phyloP scores from a whole-genome alignment of 2,113 vertebrate genomes.

The Dicrurus megarhynchus region DNA sequence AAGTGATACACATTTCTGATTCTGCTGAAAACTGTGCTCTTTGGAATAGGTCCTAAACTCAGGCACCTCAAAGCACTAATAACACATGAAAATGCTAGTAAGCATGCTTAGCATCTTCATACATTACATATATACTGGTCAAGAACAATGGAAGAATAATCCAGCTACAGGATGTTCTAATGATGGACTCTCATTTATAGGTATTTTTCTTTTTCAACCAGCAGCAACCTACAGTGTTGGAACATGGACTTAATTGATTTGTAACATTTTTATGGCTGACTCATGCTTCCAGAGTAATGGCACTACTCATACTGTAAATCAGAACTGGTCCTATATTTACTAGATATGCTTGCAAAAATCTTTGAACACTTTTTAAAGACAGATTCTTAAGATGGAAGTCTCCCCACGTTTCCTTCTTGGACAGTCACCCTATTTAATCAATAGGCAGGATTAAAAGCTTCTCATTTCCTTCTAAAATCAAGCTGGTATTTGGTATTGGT shows the following conservation, averaged over 20 bases:
- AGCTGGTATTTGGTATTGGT: not conserved
- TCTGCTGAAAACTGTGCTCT: not conserved
- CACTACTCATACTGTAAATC: not conserved
- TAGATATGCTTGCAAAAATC: not conserved
- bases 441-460: not conserved
- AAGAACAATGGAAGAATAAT: not conserved
- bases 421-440: not conserved
- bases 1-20: not conserved
- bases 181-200: not conserved
- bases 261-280: not conserved
- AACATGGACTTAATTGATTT: not conserved
- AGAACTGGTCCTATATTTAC: not conserved
- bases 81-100: not conserved
- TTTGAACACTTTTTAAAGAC: not conserved
- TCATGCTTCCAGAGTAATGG: not conserved
- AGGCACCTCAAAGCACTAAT: not conserved
- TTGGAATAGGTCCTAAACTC: not conserved
- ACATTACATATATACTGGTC: not conserved
- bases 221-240: not conserved
- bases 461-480: not conserved
- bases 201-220: not conserved
- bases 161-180: not conserved
- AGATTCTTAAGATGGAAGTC: not conserved
- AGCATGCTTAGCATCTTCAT: not conserved
- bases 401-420: not conserved